Base-by-base conservation (phyloP, 2,797 vertebrate species). In the Crenuchus spilurus region DNA sequence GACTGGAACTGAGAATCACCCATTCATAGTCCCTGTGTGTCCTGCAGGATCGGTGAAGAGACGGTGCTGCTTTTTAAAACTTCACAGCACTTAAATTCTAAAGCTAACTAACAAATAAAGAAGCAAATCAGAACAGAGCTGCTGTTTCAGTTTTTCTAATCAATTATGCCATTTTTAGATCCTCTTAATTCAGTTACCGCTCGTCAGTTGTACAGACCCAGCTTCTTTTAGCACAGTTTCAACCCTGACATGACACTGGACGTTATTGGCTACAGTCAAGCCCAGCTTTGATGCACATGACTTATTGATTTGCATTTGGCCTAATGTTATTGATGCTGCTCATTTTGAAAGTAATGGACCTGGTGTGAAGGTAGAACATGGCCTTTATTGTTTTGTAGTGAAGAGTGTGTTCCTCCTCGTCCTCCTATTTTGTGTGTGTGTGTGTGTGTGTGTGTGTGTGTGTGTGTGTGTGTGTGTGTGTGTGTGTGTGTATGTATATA, bases 201-300 rank as follows among this genome's bases (percentile, higher is more conserved):
- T 49, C 26, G 24, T 41, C 13, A 22, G 33, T n/a, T 22, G 26
- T 14, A 9, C 10, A 28, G 39, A 30, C 20, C 41, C 20, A 16
- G 26, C 33, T 22, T 31, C 16, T 54, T 69, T 42, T 46, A 42
- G 37, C 14, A 14, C 51, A 18, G 16, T 63, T 63, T 87, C 85
- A 86, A 87, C 87, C 86, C 87, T 88, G 82, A 88, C 89, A 88
- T 82, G 75, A 81, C 85, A 86, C 82, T 81, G 82, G 85, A 86
- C 82, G 75, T 83, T 82, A 80, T 76, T 67, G 60, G 76, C 82
- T 82, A 78, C 68, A 57, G 30, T 60, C 22, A 3, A 41, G 58
- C 13, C 42, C 24, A 18, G 51, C 81, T n/a, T n/a, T 74, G 80
- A 80, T 81, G 80, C 58, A 65, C 39, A 81, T 69, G 75, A 55